phyloP scores from a whole-genome alignment of 1,140 invertebrate genomes.

The Latrodectus geometricus region DNA sequence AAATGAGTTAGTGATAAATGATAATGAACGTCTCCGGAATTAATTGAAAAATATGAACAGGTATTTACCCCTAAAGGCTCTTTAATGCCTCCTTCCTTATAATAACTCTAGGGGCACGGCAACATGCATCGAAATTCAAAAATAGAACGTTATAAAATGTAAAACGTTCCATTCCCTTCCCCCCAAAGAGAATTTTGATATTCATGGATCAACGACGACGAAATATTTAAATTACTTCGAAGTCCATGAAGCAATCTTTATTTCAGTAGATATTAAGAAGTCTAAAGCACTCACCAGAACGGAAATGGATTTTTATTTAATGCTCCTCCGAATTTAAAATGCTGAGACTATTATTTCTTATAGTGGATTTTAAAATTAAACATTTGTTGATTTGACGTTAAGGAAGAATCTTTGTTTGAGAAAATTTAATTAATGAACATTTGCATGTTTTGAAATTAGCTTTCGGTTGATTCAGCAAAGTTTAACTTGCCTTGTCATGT shows the following conservation, averaged over 20 bases:
- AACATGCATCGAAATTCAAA: conserved; percentile 28
- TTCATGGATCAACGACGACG: neutral
- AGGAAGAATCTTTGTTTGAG: too few species aligned
- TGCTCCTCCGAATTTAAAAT: too few species aligned
- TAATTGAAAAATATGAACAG: conserved; percentile 57
- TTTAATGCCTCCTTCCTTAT: neutral
- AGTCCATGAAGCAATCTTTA: too few species aligned
- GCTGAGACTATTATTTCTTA: too few species aligned
- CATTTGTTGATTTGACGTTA: too few species aligned
- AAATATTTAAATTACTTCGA: neutral
- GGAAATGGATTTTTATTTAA: too few species aligned
- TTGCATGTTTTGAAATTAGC: neutral
- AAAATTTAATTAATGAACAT: too few species aligned
- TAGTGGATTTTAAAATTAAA: too few species aligned
- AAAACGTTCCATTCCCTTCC: neutral
- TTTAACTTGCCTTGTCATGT: too few species aligned
- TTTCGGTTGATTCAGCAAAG: neutral
- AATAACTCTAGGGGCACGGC: neutral
- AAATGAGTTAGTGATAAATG: conserved; percentile 55
- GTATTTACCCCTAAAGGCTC: neutral
- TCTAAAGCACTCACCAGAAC: too few species aligned
- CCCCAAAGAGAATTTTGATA: neutral
- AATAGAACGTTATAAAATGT: neutral
- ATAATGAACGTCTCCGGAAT: conserved; percentile 28
- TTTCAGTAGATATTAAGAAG: too few species aligned